These are phyloP conservation scores for Labeo calbasu DNA, from an alignment of 2,797 vertebrate species.

Conservation along the genomic window DNA sequence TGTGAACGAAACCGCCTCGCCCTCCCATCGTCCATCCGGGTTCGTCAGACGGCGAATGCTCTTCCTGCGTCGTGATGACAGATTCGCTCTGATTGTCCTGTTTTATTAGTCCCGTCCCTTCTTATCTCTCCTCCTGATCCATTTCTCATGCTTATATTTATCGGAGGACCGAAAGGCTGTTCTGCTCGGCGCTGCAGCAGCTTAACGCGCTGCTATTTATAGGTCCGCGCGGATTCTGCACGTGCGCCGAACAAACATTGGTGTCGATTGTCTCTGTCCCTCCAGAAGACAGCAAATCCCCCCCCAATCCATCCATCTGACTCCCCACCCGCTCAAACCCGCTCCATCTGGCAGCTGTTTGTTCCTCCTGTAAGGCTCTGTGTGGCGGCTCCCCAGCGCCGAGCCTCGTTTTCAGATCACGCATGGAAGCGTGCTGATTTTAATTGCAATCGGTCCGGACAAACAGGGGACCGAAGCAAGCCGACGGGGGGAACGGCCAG, in stretches of 20 bases:
- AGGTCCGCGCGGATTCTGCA: slow-evolving; percentile 27
- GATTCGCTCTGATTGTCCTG: not conserved
- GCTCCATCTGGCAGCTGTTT: slow-evolving; percentile 13
- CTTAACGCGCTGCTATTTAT: slow-evolving; percentile 47
- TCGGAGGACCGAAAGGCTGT: slow-evolving; percentile 23
- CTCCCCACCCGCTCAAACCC: not conserved
- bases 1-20: not conserved
- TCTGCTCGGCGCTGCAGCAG: slow-evolving; percentile 9
- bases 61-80: too few species aligned
- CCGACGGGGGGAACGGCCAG: not conserved
- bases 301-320: not conserved
- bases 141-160: slow-evolving; percentile 24
- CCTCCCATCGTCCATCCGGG: not conserved
- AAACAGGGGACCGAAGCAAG: slow-evolving; percentile 59
- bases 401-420: slow-evolving; percentile 17
- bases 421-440: slow-evolving; percentile 61
- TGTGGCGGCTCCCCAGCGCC: slow-evolving; percentile 51
- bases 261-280: slow-evolving; percentile 37
- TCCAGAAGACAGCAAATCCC: not conserved
- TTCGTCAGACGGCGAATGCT: not conserved
- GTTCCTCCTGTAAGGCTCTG: not conserved
- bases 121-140: not conserved
- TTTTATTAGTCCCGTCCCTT: not conserved
- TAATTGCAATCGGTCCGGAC: slow-evolving; percentile 71
- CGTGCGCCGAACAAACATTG: slow-evolving; percentile 36